Percentiles rank a stretch among this genome's conserved stretches.
Conservation (phyloP, 2,113 vertebrate species). For the Rhipidura dahli region DNA sequence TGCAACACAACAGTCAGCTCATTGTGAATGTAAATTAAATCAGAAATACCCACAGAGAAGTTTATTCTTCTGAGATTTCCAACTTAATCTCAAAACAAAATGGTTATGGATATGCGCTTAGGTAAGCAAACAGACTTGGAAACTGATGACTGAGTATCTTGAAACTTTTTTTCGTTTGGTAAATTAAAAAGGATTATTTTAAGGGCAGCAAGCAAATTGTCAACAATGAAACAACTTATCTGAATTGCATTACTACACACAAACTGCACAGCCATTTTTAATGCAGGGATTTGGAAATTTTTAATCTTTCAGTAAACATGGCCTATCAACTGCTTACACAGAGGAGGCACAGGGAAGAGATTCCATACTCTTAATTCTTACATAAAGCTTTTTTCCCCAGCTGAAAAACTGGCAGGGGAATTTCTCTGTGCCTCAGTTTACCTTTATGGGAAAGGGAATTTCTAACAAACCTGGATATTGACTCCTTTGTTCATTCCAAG, state of each 20-base stretch:
- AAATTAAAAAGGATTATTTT: not conserved
- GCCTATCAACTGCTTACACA: not conserved
- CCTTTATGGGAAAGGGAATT: not conserved
- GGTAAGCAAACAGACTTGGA: constrained; percentile 2
- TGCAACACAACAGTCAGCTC: fast-evolving
- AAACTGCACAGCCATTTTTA: not conserved
- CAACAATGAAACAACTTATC: not conserved
- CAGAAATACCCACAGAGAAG: not conserved
- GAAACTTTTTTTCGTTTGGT: not conserved
- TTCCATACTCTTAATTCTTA: not conserved
- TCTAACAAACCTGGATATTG: not conserved
- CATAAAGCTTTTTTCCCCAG: fast-evolving
- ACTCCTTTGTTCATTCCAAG: not conserved
- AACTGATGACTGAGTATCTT: not conserved
- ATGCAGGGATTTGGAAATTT: not conserved
- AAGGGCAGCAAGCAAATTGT: not conserved
- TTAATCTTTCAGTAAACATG: not conserved
- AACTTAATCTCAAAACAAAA: constrained; percentile 13
- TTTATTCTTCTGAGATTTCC: constrained; percentile 16
- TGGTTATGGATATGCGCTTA: not conserved
- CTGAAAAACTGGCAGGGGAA: not conserved
- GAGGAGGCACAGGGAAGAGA: not conserved
- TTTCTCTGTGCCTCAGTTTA: not conserved
- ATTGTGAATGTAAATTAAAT: constrained; percentile 18
- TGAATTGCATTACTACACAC: not conserved